Evolutionary conservation across 53 echinoderm and acorn worm species (phyloP), one percentile per base, ranked within the genome.

Genomic region (Holothuria leucospilota): DNA sequence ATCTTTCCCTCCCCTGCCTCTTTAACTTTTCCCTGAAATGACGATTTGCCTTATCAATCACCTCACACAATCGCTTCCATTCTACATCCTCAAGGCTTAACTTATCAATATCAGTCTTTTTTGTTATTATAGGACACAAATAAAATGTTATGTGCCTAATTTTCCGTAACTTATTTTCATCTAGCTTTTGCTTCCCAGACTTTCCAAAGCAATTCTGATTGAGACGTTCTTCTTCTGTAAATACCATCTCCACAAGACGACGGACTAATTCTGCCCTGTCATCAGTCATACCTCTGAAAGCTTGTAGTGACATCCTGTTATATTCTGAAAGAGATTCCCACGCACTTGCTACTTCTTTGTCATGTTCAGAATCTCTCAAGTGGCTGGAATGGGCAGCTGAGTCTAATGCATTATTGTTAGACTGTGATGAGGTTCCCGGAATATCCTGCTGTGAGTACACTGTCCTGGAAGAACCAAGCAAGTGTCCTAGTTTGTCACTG

Each of bases 21-120:
- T 71, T 71, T 71, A 71, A 14, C 20, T 71, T 71, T 71, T 71
- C 71, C 21, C 71, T 39, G 8, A 38, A 71, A 41, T 71, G 71
- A 15, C 71, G 71, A n/a, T 71, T 71, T 20, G 71, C 39, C 13
- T n/a, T 38, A 38, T 71, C 71, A 38, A 71, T 71, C 14, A 71
- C 71, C 38, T 71, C 41, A 34, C 71, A 71, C 39, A 71, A 41
- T 13, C 71, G 29, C n/a, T 39, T 71, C 71, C 71, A 71, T 71
- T 71, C 71, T 20, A 20, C n/a, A 38, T 39, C 71, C 29, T 71
- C 71, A 3, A 71, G 39, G 56, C 56, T 56, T 56, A 56, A 56
- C 56, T 56, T 56, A 34, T 29, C 71, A 71, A 18, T 41, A 71
- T 21, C 41, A 21, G 38, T 71, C 39, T 41, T 39, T 34, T 34